phyloP scores from a whole-genome alignment of 1,140 invertebrate genomes.

The Helicoverpa armigera region DNA sequence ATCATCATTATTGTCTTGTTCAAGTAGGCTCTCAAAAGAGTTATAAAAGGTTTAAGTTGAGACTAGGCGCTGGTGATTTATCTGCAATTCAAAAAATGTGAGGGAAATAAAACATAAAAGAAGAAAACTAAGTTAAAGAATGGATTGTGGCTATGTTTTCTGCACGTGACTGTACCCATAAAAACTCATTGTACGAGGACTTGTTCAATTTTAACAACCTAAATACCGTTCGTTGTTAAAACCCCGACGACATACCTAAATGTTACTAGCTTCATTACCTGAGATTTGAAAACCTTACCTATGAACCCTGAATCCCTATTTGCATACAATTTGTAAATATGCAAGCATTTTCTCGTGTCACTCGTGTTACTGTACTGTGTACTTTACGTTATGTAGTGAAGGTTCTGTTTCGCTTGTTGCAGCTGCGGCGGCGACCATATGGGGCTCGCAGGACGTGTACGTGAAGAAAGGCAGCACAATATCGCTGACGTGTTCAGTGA shows the following conservation, averaged over 20 bases:
- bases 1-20: constrained; percentile 46
- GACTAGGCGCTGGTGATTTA: background rate
- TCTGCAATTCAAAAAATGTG: background rate
- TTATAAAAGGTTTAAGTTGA: constrained; percentile 3
- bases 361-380: background rate
- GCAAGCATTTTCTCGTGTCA: constrained; percentile 31
- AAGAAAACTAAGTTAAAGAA: background rate
- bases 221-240: background rate
- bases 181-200: background rate
- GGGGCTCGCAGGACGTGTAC: constrained; percentile 94
- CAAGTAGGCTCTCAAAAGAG: constrained; percentile 19
- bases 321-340: constrained; percentile 49
- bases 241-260: constrained; percentile 23
- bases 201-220: background rate
- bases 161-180: background rate
- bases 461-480: constrained; percentile 97
- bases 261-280: constrained; percentile 41
- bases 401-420: constrained; percentile 84
- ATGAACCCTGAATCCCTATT: constrained; percentile 47
- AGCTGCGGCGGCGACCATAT: constrained; percentile 95
- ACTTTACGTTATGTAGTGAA: constrained; percentile 29
- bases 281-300: constrained; percentile 30
- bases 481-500: constrained; percentile 95
- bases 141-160: too few species aligned
- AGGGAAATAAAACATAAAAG: background rate